Evolutionary conservation across 2,797 vertebrate genomes (phyloP), one percentile per base, ranked within the genome.

Genomic region (Gallinago stenura): DNA sequence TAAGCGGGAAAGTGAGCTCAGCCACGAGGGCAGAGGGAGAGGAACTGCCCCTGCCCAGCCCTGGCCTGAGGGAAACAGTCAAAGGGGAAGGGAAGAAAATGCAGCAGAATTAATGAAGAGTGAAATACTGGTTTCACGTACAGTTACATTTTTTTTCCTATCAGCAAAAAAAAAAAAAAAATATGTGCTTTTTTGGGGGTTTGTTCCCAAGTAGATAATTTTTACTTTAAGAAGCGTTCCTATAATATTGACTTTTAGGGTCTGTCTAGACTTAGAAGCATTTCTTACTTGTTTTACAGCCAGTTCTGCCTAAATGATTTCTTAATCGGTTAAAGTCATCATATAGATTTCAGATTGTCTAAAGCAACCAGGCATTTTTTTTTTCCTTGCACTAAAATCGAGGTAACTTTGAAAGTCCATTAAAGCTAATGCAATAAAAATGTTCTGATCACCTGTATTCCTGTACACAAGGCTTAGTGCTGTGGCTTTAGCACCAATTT

Each of bases 221-320:
- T 92, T 54, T 81, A 17, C 53, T 75, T 86, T 71, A 78, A 81
- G 30, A 90, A 86, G 28, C 20, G n/a, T 53, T 81, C 60, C 70
- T 68, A 28, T 77, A 90, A 84, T 78, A 93, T 90, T 83, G 72
- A 78, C 78, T 93, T 96, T 75, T 78, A 86, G 72, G n/a, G 22
- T 62, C 61, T 78, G 75, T 48, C 86, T 83, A 90, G 69, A 73
- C 26, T 72, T 35, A 43, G 85, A 87, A 89, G 87, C 48, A 70
- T 90, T 93, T 90, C 71, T n/a, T 30, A 19, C 64, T 90, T 57
- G 3, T 87, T 94, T 96, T 85, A 95, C n/a, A 83, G 51, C 46
- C 64, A 66, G 58, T 80, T 95, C 51, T 82, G 60, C 35, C 68
- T 58, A 73, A 94, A 77, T 1, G 10, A 65, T 58, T 89, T 76